Percentiles rank a stretch among this genome's conserved stretches.
Evolutionary conservation across 1,140 invertebrate species (phyloP).

Genomic region (Drosophila dunni): DNA sequence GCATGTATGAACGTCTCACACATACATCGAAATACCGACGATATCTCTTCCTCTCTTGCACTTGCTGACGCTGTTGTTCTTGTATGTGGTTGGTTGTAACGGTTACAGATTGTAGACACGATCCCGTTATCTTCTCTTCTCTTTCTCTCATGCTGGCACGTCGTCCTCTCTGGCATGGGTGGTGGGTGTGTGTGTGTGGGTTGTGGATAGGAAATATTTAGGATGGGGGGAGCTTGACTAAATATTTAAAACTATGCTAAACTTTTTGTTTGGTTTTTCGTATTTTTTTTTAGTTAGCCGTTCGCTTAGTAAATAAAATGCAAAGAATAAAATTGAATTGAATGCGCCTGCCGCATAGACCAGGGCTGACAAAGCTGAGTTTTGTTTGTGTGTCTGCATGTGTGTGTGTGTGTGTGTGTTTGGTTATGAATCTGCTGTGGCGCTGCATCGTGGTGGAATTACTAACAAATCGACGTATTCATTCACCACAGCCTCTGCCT

Average conservation of each 20-base stretch:
- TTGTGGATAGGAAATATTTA: constrained; percentile 4
- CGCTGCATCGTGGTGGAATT: not conserved
- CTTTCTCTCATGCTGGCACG: constrained; percentile 16
- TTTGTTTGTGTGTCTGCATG: constrained; percentile 9
- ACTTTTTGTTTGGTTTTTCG: constrained; percentile 12
- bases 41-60: constrained; percentile 7
- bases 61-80: constrained; percentile 3
- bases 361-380: constrained; percentile 46
- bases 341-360: constrained; percentile 37
- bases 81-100: constrained; percentile 16
- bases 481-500: too few relatives aligned
- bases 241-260: constrained; percentile 67
- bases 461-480: too few relatives aligned
- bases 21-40: constrained; percentile 33
- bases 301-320: constrained; percentile 76
- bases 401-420: constrained; percentile 25
- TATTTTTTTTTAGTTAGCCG: constrained; percentile 36
- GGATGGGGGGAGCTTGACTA: constrained; percentile 63
- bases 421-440: constrained; percentile 5
- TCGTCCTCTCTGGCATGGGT: constrained; percentile 4
- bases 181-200: not conserved
- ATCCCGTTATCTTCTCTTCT: constrained; percentile 3
- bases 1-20: constrained; percentile 55
- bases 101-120: constrained; percentile 2
- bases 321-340: constrained; percentile 68